Base-by-base conservation (phyloP, 2,888 invertebrate species). In the Andrena flavipes region DNA sequence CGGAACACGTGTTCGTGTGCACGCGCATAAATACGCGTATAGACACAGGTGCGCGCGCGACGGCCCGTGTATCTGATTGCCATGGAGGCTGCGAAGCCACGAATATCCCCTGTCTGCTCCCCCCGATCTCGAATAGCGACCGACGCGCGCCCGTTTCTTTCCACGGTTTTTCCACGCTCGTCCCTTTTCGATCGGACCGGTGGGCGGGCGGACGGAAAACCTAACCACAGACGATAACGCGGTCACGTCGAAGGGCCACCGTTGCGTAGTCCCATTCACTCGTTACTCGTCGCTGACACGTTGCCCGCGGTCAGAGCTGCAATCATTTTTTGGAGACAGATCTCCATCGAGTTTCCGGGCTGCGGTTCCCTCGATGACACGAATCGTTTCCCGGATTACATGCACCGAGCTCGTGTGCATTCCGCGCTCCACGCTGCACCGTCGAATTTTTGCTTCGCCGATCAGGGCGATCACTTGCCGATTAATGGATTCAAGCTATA, bases 301-400 rank as follows among this genome's bases (percentile, higher is more conserved):
- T 80, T 72, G 64, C 2, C 77, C 42, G 80, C 49, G 71, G 67
- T 80, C 77, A 77, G 71, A 56, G 67, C 29, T 54, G 77, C 77
- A 49, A 80, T 80, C 71, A 77, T 77, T 80, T 77, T 80, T 80
- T 63, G 63, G 29, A 48, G 68, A 72, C 54, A 48, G 67, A 63
- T 80, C 62, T 63, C 80, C 23, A 35, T 20, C 6, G 71, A 56
- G 54, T 65, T 54, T 48, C 48, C 75, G 26, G 20, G 20, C 20
- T 54, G 80, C 77, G 80, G 80, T 72, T 60, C 48, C 5, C 5
- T 65, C 59, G 29, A 48, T 20, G 35, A 59, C 59, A 49, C 4
- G 54, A 33, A 54, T 62, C 62, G 51, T 65, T 71, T 71, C 64
- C 35, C 30, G 26, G 7, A 42, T 42, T 42, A 42, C 13, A 42